Base-by-base conservation (phyloP, 2,113 vertebrate genomes). In the Pantherophis guttatus region DNA sequence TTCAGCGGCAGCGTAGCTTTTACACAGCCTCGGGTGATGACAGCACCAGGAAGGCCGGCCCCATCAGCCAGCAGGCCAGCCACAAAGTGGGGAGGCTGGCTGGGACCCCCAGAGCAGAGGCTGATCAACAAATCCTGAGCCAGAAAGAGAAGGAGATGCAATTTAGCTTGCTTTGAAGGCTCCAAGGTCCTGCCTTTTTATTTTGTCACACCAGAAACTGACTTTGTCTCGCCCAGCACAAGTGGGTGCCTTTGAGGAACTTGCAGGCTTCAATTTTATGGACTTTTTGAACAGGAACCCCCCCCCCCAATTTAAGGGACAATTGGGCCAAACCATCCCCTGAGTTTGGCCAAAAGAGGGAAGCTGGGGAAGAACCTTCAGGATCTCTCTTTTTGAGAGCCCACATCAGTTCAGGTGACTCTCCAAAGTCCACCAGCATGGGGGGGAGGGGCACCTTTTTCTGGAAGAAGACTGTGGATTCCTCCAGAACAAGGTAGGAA, bases 1-100 rank as follows among this genome's bases (percentile, higher is more conserved):
- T 53, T 3, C 96, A 96, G 17, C 95, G 95, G 26, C 96, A 95
- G 17, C 95, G 95, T 19, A 95, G 93, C 0, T 93, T 97, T 24
- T 97, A 96, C 0, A 39, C 94, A 21, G 81, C 97, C 86, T 97
- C 97, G 9, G 90, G 96, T 0, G 94, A 95, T 33, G 94, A 91
- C 95, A 97, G 96, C 50, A 92, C 94, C 6, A 90, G 96, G 17
- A 93, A 94, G 55, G 97, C 97, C 17, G n/a, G 5, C 6, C 62
- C 17, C 7, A 10, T 62, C 19, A 90, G 94, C 33, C 89, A 88
- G 39, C 94, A 96, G 94, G 23, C 93, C 8, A 10, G 4, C 19
- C 3, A 19, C 17, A 29, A 8, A 33, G 52, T 0, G 1, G 9
- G 33, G 52, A 24, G 9, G 12, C 59, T 0, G 7, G 17, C 6